Evolutionary conservation across 2,888 invertebrate genomes (phyloP).

Genomic region (Leucozona laternaria): DNA sequence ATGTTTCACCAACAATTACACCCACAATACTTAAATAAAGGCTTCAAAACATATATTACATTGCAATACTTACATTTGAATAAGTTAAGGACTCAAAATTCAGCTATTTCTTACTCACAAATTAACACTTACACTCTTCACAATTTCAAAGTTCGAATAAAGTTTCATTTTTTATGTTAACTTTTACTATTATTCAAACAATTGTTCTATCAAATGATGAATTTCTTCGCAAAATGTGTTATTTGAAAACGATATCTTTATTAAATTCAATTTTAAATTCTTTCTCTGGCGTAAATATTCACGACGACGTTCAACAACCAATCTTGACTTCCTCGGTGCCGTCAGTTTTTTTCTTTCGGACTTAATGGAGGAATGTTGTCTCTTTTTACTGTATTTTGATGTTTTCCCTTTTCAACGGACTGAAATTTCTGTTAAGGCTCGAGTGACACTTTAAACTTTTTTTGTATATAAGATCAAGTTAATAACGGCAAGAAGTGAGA

Average conservation of each 20-base stretch:
- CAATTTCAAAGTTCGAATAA: not conserved
- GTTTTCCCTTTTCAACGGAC: not conserved
- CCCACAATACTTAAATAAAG: not conserved
- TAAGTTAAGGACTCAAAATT: not conserved
- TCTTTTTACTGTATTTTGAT: not conserved
- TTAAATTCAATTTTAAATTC: not conserved
- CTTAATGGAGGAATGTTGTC: not conserved
- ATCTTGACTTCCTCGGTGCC: constrained; percentile 46
- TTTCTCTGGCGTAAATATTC: constrained; percentile 61
- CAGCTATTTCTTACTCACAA: not conserved
- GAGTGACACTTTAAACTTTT: not conserved
- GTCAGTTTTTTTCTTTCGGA: constrained; percentile 49
- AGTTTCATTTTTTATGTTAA: not conserved
- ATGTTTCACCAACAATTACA: constrained; percentile 7
- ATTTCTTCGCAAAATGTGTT: not conserved
- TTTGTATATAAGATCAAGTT: too few relatives aligned
- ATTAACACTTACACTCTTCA: not conserved
- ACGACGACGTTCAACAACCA: constrained; percentile 59
- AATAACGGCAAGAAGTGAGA: too few relatives aligned
- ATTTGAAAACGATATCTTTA: not conserved
- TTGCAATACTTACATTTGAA: not conserved
- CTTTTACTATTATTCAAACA: not conserved
- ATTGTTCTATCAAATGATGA: not conserved
- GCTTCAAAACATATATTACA: not conserved
- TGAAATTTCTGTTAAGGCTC: not conserved